Percentiles rank a stretch among this genome's conserved stretches.
Evolutionary conservation across 2,113 vertebrate species (phyloP).

Genomic region (Marcusenius ussheri): DNA sequence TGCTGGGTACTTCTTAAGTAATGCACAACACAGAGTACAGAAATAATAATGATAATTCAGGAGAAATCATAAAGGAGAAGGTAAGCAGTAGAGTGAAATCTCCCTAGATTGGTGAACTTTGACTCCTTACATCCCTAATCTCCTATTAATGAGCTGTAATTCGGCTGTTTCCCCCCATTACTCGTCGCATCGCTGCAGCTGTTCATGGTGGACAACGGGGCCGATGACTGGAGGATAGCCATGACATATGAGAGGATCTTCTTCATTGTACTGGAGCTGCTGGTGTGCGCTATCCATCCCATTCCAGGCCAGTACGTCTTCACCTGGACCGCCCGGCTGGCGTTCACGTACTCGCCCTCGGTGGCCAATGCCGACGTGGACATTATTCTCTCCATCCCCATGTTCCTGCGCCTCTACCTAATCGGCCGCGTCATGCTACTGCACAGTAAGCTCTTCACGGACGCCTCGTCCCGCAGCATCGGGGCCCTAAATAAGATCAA

Average conservation of each 20-base stretch:
- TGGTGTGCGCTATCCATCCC: slow-evolving; percentile 87
- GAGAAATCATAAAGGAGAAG: neutral
- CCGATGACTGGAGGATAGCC: slow-evolving; percentile 89
- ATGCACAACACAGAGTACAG: neutral
- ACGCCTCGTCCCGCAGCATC: slow-evolving; percentile 85
- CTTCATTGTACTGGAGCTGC: slow-evolving; percentile 83
- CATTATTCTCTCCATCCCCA: slow-evolving; percentile 85
- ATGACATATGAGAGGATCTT: slow-evolving; percentile 85
- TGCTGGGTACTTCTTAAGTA: neutral
- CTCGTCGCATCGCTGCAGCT: slow-evolving; percentile 55
- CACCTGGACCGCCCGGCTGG: slow-evolving; percentile 82
- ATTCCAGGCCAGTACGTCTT: slow-evolving; percentile 85
- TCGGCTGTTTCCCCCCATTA: neutral
- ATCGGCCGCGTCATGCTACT: slow-evolving; percentile 85
- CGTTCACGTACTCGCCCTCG: slow-evolving; percentile 76
- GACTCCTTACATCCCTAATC: neutral
- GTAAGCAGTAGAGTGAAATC: neutral
- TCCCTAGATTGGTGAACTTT: neutral
- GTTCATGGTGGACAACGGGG: slow-evolving; percentile 94
- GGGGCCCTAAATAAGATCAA: slow-evolving; percentile 81
- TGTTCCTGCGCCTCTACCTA: slow-evolving; percentile 91
- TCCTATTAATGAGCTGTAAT: neutral
- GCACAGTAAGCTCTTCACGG: slow-evolving; percentile 87
- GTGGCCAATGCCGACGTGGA: slow-evolving; percentile 81
- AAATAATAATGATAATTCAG: neutral